These are phyloP conservation scores for Misgurnus mizolepis DNA, from an alignment of 2,113 vertebrate species.

Conservation along the genomic window DNA sequence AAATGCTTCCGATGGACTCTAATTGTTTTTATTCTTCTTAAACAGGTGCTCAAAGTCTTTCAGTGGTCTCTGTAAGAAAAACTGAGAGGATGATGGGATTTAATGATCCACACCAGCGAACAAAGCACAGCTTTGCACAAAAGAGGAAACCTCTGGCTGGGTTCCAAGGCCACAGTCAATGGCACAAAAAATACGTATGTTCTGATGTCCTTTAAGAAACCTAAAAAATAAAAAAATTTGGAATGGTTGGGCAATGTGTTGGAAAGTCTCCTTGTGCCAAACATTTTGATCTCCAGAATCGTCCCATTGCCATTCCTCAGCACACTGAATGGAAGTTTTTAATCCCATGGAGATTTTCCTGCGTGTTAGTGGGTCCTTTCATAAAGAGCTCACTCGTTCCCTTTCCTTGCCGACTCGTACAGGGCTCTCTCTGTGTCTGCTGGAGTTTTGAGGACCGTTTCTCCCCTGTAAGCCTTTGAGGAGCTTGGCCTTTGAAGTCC, in stretches of 20 bases:
- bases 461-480: constrained; percentile 57
- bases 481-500: constrained; percentile 69
- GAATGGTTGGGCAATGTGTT: background rate
- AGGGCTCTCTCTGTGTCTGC: constrained; percentile 48
- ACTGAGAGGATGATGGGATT: constrained; percentile 51
- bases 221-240: constrained; percentile 2
- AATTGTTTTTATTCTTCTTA: constrained; percentile 47
- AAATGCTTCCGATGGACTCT: constrained; percentile 51
- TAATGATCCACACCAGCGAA: constrained; percentile 57
- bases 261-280: constrained; percentile 26
- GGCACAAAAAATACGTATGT: constrained; percentile 13
- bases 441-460: constrained; percentile 56
- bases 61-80: constrained; percentile 43
- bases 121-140: constrained; percentile 50
- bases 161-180: constrained; percentile 49
- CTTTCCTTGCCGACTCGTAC: constrained; percentile 25
- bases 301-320: constrained; percentile 38
- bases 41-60: constrained; percentile 57
- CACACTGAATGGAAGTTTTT: constrained; percentile 47
- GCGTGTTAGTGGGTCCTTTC: constrained; percentile 47
- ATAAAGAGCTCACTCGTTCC: constrained; percentile 39
- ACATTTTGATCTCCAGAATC: constrained; percentile 39
- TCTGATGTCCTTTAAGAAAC: constrained; percentile 42
- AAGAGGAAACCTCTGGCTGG: constrained; percentile 49
- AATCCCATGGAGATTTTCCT: constrained; percentile 41